Percentiles rank a stretch among this genome's conserved stretches.
phyloP scores from a whole-genome alignment of 1,140 invertebrate genomes.

The Eulimnadia texana region DNA sequence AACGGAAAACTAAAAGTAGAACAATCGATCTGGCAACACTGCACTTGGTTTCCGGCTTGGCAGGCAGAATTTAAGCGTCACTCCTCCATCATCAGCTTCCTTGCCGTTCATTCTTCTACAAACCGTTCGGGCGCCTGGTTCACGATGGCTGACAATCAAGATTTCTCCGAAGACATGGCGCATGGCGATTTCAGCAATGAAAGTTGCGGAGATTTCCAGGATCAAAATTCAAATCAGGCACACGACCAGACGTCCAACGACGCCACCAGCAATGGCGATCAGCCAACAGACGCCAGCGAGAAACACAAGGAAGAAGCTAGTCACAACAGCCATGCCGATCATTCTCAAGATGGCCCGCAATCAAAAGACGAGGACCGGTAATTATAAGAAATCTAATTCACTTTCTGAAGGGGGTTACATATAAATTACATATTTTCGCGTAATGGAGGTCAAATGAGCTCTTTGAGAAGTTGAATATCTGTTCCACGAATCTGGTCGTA shows the following conservation, averaged over 20 bases:
- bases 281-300: constrained; percentile 3
- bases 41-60: too few relatives aligned
- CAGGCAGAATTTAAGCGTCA: too few relatives aligned
- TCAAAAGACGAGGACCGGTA: constrained; percentile 10
- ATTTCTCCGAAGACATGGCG: constrained; percentile 19
- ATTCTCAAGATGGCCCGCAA: neutral
- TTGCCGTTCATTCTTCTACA: too few relatives aligned
- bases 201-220: constrained; percentile 16
- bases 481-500: neutral
- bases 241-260: constrained; percentile 1
- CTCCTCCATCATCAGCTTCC: too few relatives aligned
- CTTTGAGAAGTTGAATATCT: neutral
- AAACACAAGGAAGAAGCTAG: constrained; percentile 9
- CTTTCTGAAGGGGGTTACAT: too few relatives aligned
- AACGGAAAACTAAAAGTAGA: too few relatives aligned
- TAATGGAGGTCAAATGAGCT: too few relatives aligned
- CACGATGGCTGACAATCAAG: constrained; percentile 16
- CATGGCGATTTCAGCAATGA: constrained; percentile 20
- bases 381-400: too few relatives aligned
- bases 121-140: too few relatives aligned
- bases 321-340: constrained; percentile 8
- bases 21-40: too few relatives aligned
- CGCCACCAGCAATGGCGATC: neutral
- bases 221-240: constrained; percentile 14
- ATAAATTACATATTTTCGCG: too few relatives aligned